Base-by-base conservation (phyloP, 2,797 vertebrate species). In the Hylomyscus alleni region DNA sequence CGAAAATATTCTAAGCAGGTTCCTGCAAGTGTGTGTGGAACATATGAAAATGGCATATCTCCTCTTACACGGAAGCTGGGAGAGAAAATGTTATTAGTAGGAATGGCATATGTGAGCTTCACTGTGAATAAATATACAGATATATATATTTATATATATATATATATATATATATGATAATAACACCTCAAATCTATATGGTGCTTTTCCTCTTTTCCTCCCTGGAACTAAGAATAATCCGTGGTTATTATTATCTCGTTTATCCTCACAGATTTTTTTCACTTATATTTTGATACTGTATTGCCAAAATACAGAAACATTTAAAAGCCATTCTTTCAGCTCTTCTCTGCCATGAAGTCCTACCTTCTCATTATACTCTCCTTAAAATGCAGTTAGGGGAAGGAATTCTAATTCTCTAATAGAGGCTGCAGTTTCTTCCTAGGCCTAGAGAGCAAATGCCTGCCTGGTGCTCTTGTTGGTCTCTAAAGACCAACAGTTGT, bases 61-160 rank as follows among this genome's bases (percentile, higher is more conserved):
- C 67, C 67, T 94, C 87, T 93, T 69, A 91, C 1, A 8, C 50
- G 0, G 0, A 73, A 93, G 89, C 89, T 82, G 56, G 96, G 73
- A 95, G 84, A 93, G 97, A 95, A 97, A 96, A 97, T 94, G 97
- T 95, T 97, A 97, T 97, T 97, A 97, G 97, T 90, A 83, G 73
- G 73, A 88, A 97, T 94, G 96, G 96, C 96, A 97, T 97, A 95
- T 88, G 97, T 93, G 97, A 77, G 92, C 60, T 90, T 97, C 26
- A 34, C 95, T 93, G 67, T 69, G 97, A 97, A 97, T 97, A 97
- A 97, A 97, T 97, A 96, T 31, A 85, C 92, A 82, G 52, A 72
- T n/a, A n/a, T n/a, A 87, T 89, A 80, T 98, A 47, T 97, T 34
- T 97, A 95, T 92, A 92, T 96, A 37, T 31, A 34, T 67, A 31